Base-by-base conservation (phyloP, 2,888 invertebrate species). In the Drosophila atripex region DNA sequence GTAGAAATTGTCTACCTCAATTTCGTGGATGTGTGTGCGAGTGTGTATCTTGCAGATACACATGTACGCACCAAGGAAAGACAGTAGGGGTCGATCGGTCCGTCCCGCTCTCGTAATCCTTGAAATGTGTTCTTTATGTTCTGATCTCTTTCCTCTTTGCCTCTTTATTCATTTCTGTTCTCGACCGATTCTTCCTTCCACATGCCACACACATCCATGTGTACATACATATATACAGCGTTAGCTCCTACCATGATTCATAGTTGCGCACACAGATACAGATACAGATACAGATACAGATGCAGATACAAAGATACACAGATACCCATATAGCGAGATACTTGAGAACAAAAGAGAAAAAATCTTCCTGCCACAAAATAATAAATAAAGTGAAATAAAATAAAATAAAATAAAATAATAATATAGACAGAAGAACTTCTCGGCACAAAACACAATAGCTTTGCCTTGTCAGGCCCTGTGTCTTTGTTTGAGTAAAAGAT, bases 1-100 rank as follows among this genome's bases (percentile, higher is more conserved):
- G 83, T 83, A 83, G 83, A 83, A 87, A 87, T 82, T 87, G 65
- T 83, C 66, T 80, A 82, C 83, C 88, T 87, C 25, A 18, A 50
- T 71, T 30, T 18, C 11, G 11, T 9, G 28, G 28, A 61, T 71
- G 80, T 28, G 64, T 51, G 50, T 60, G 64, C 70, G 80, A 28
- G 64, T 53, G 73, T 76, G 71, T 83, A 71, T 83, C 79, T 83
- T 74, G 66, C 64, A 83, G 83, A 78, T 77, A 80, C 65, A 83
- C 80, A 78, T 76, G n/a, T n/a, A n/a, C n/a, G n/a, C n/a, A 80
- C 65, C 77, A 59, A 45, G 59, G 69, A 41, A 60, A 83, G 84
- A 83, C 79, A 79, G 79, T 79, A 77, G 63, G 39, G 63, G 35
- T 35, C 35, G 35, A 59, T 55, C 71, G 46, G 39, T 6, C 21